These are phyloP conservation scores for Aepyceros melampus DNA, from an alignment of 2,113 vertebrate species.

Conservation along the genomic window DNA sequence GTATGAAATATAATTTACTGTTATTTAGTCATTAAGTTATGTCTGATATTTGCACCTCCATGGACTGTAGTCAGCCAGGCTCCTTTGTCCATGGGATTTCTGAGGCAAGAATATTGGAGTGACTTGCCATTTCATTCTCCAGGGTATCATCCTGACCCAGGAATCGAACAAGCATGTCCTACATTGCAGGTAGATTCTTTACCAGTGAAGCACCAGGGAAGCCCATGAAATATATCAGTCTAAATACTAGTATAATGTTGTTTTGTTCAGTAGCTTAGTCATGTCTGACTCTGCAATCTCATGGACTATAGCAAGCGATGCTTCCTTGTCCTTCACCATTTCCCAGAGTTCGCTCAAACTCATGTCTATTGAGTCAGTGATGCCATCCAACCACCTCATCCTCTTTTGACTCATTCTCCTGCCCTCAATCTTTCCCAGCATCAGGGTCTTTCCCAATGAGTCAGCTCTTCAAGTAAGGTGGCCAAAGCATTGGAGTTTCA, in stretches of 20 bases:
- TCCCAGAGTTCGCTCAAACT: neutral
- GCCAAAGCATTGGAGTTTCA: neutral
- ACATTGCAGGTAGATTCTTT: neutral
- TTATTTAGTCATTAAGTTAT: neutral
- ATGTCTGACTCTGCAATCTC: neutral
- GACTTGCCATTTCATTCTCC: neutral
- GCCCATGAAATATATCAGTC: neutral
- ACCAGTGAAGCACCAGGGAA: neutral
- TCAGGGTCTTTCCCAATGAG: neutral
- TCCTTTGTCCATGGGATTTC: neutral
- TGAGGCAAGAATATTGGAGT: neutral
- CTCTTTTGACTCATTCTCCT: fast-evolving
- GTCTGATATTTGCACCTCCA: neutral
- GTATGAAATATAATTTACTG: neutral
- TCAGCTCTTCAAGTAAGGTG: neutral
- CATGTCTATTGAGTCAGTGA: neutral
- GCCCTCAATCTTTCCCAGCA: neutral
- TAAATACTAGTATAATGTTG: neutral
- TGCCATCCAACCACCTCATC: neutral
- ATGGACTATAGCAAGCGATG: neutral
- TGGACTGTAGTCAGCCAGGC: neutral
- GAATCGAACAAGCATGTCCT: neutral
- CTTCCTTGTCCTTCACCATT: neutral
- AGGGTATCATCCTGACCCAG: neutral
- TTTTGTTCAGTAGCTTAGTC: neutral